A percentile compares a stretch with the other conserved stretches of the same genome.
These are phyloP conservation scores for Actenoides lindsayi DNA, from an alignment of 2,113 vertebrate species.

Conservation along the genomic window DNA sequence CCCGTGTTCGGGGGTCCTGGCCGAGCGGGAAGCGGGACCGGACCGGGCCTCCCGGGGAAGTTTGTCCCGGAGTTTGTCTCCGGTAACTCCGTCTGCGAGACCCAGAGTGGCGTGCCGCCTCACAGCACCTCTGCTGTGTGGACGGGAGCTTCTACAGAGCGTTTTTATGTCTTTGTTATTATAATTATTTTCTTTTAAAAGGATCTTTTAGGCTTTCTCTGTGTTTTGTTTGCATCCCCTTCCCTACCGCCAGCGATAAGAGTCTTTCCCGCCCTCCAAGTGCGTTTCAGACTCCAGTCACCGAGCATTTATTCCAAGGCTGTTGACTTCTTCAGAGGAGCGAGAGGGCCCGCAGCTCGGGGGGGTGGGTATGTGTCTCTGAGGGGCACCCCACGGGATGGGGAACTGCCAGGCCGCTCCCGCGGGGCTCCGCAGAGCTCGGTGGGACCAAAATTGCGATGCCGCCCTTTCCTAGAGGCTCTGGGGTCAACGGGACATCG, in stretches of 20 bases:
- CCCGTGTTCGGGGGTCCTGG: background rate
- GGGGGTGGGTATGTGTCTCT: background rate
- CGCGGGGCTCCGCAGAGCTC: background rate
- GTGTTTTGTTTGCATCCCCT: background rate
- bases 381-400: background rate
- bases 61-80: background rate
- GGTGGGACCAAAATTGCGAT: background rate
- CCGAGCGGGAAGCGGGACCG: background rate
- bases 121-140: background rate
- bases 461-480: background rate
- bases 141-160: background rate
- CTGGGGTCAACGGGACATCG: no score
- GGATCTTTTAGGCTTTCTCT: background rate
- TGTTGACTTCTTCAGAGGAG: background rate
- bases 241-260: fast-evolving
- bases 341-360: background rate
- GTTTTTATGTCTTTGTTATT: background rate
- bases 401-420: background rate
- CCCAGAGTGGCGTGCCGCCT: background rate
- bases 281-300: background rate
- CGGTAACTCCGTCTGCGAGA: no score
- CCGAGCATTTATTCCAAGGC: background rate
- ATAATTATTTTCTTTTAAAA: fast-evolving
- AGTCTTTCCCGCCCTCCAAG: background rate
- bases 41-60: background rate